phyloP scores from a whole-genome alignment of 2,797 vertebrate species.

The Rhabdophis nuchalis region DNA sequence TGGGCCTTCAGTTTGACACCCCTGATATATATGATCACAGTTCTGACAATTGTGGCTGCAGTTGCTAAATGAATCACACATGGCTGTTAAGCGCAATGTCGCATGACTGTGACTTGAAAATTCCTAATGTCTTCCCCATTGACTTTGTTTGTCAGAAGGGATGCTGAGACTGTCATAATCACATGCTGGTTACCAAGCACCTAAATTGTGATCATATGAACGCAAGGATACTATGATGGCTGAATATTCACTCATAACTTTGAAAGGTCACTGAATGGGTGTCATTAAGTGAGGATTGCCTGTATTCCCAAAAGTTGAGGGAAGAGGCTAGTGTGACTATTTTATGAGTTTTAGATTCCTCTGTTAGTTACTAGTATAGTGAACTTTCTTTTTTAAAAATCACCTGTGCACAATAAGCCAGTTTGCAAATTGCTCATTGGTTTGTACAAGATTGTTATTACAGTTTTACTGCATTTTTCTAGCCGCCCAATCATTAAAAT shows the following conservation, averaged over 20 bases:
- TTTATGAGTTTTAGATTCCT: neutral
- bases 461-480: neutral
- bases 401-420: neutral
- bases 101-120: neutral
- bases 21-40: neutral
- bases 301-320: neutral
- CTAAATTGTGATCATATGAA: neutral
- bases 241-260: neutral
- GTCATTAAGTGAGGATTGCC: neutral
- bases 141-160: neutral
- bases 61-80: neutral
- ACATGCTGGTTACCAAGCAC: neutral
- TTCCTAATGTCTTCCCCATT: neutral
- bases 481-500: neutral
- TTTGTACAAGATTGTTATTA: neutral
- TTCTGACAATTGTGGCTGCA: neutral
- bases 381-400: neutral
- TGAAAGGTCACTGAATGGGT: neutral
- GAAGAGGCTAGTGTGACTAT: neutral
- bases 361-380: neutral
- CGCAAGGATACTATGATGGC: neutral
- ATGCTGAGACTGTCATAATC: neutral
- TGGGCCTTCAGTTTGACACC: no score
- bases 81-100: neutral
- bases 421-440: neutral